Evolutionary conservation across 2,797 vertebrate genomes (phyloP), one percentile per base, ranked within the genome.

Genomic region (Sebastes jordani): DNA sequence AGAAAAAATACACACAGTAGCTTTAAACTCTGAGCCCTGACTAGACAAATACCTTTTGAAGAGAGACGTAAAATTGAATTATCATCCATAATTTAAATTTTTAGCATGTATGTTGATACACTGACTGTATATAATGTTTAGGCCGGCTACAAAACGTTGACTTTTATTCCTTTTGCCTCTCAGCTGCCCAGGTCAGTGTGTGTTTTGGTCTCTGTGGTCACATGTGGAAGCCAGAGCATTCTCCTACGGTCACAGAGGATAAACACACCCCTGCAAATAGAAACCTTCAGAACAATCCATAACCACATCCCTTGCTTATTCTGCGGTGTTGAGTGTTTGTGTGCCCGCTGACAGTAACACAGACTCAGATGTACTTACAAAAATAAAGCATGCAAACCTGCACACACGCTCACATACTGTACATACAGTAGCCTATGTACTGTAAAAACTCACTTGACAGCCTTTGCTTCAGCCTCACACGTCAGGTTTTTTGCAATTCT

Each of bases 181-280:
- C 23, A 52, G 52, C 34, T 59, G 71, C 18, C 59, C 30, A 2
- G 63, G 83, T 71, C 71, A 27, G 74, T 78, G 69, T 60, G 55
- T 46, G 81, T 84, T 68, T 66, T 55, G 65, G 80, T 76, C 64
- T 68, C 46, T 80, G 89, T 22, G 84, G 82, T 76, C 71, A 64
- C 65, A 81, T 32, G 82, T 77, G 80, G 83, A 83, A 87, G 76
- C n/a, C 42, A 52, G 29, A 6, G 60, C 9, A 32, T 72, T 82
- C 81, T 56, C 71, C 71, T 74, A 76, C 11, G 34, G 76, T 80
- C 76, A 81, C 13, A 7, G 71, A 74, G 74, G 67, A 86, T 85
- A 90, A 88, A 89, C 84, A 91, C 74, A 87, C 62, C 55, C 67
- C 84, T 87, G 86, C 81, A 89, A 88, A 92, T 82, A 85, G 86